Percentiles rank a stretch among this genome's conserved stretches.
These are phyloP conservation scores for Dromius quadrimaculatus DNA, from an alignment of 2,888 invertebrate species.

Conservation along the genomic window DNA sequence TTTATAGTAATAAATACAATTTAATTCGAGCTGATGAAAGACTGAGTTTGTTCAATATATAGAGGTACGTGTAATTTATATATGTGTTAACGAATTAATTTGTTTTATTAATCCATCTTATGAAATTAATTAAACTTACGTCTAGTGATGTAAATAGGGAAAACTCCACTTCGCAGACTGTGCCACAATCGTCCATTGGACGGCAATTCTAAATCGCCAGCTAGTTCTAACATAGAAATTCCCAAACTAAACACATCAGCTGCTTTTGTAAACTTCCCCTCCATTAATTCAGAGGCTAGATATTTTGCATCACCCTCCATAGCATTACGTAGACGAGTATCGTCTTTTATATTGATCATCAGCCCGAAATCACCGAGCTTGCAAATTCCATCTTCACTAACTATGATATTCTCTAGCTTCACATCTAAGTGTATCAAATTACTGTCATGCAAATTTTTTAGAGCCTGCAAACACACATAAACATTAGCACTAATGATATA, in stretches of 20 bases:
- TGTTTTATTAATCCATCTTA: no score
- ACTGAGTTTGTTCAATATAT: no score
- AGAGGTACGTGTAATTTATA: no score
- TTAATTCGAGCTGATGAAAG: no score
- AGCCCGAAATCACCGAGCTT: conserved; percentile 84
- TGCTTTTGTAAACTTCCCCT: conserved; percentile 74
- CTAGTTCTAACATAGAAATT: conserved; percentile 78
- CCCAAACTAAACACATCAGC: conserved; percentile 84
- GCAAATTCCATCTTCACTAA: conserved; percentile 74
- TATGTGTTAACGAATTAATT: no score
- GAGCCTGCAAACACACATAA: conserved; percentile 68
- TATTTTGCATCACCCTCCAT: conserved; percentile 82
- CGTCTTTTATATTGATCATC: conserved; percentile 72
- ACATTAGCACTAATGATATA: conserved; percentile 5
- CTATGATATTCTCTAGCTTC: conserved; percentile 82
- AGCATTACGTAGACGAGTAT: conserved; percentile 36
- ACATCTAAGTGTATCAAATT: conserved; percentile 81
- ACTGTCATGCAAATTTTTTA: conserved; percentile 77
- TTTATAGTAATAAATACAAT: no score
- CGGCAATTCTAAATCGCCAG: conserved; percentile 78
- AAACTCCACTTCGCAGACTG: conserved; percentile 69
- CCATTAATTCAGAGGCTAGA: conserved; percentile 78
- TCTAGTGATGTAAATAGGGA: conserved; percentile 68
- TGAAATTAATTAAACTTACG: no score
- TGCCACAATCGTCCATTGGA: conserved; percentile 79